Percentiles rank a stretch among this genome's conserved stretches.
Evolutionary conservation across 1,140 invertebrate species (phyloP).

Genomic region (Musca vetustissima): DNA sequence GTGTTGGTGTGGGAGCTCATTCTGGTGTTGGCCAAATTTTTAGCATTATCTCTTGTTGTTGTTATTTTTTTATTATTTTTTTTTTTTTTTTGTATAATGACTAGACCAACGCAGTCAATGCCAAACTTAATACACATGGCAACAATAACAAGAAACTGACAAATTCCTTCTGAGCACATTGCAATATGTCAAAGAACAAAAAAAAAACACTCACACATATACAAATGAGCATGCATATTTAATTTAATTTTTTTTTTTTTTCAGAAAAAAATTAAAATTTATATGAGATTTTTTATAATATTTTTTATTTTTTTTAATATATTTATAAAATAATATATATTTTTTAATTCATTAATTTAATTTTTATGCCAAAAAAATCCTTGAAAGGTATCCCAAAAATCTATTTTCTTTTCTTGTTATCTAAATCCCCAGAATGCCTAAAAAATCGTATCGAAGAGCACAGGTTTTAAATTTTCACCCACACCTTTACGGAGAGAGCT

Average conservation of each 20-base stretch:
- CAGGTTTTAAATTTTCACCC: background rate
- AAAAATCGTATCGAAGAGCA: background rate
- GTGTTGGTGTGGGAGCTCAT: background rate
- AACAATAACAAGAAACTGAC: background rate
- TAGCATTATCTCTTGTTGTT: background rate
- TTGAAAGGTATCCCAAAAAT: constrained; percentile 6
- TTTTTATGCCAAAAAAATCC: background rate
- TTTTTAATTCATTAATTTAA: background rate
- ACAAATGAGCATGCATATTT: too few relatives aligned
- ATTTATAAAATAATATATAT: too few relatives aligned
- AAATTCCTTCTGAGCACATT: background rate
- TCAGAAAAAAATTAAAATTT: too few relatives aligned
- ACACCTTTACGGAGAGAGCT: too few relatives aligned
- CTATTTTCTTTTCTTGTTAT: background rate
- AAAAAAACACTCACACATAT: too few relatives aligned
- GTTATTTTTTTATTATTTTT: background rate
- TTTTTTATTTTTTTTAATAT: too few relatives aligned
- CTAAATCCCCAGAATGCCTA: background rate
- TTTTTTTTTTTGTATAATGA: constrained; percentile 1
- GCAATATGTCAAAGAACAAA: background rate
- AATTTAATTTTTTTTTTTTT: too few relatives aligned
- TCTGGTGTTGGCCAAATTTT: background rate
- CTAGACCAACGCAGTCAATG: constrained; percentile 20
- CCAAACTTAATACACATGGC: constrained; percentile 9
- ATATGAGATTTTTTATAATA: too few relatives aligned